Conservation (phyloP, 2,888 invertebrate genomes). For the Eretmocerus hayati region DNA sequence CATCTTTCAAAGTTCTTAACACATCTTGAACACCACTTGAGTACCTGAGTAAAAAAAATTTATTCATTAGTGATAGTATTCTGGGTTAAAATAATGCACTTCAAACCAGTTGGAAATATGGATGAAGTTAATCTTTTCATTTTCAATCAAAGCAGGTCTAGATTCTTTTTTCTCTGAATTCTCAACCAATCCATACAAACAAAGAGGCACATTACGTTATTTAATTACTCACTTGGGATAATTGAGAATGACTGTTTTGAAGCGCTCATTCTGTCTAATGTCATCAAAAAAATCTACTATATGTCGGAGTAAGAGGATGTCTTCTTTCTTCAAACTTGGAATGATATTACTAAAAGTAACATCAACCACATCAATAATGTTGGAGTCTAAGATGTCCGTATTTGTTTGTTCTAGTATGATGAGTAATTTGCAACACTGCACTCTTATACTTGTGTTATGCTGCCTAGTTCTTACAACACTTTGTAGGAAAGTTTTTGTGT, state of each 20-base stretch:
- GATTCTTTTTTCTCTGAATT: too few species aligned
- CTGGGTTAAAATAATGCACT: too few species aligned
- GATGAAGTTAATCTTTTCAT: background rate
- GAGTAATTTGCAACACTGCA: slow-evolving; percentile 52
- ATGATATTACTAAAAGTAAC: slow-evolving; percentile 49
- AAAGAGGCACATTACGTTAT: background rate
- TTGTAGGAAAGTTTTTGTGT: slow-evolving; percentile 61
- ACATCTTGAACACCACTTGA: slow-evolving; percentile 42
- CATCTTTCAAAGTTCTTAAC: slow-evolving; percentile 37
- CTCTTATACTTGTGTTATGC: slow-evolving; percentile 43
- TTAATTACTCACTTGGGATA: slow-evolving; percentile 39
- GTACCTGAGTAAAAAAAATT: slow-evolving; percentile 34
- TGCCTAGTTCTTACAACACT: slow-evolving; percentile 55
- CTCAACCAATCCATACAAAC: background rate
- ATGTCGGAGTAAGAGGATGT: slow-evolving; percentile 49
- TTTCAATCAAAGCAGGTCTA: background rate
- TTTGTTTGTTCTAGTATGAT: slow-evolving; percentile 51
- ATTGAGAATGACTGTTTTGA: slow-evolving; percentile 34
- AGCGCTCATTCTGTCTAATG: slow-evolving; percentile 43
- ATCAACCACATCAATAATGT: slow-evolving; percentile 48
- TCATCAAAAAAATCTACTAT: slow-evolving; percentile 53
- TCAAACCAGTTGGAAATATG: background rate
- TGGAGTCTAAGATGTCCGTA: slow-evolving; percentile 48
- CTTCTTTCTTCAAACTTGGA: slow-evolving; percentile 46
- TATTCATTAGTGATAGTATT: background rate